Base-by-base conservation (phyloP, 2,113 vertebrate genomes). In the Ploceus nigricollis region DNA sequence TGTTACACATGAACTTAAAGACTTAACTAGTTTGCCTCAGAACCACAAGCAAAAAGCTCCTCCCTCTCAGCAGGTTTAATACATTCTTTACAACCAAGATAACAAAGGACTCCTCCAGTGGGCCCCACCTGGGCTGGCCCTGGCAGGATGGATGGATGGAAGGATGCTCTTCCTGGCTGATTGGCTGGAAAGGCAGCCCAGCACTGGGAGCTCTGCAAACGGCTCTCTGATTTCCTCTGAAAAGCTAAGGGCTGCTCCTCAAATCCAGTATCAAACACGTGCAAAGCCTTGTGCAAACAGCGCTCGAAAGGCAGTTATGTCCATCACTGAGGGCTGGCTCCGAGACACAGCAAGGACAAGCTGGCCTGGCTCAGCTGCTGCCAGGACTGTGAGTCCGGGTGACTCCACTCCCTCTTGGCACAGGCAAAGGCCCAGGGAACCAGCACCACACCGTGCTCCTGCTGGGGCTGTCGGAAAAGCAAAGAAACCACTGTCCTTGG, bases 241-340 rank as follows among this genome's bases (percentile, higher is more conserved):
- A 79, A 75, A 87, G 35, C 11, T 1, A 7, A 56, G 37, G 12
- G 51, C 57, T 42, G 44, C 27, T 81, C 47, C 47, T 68, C 64
- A 68, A 44, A 60, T 15, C 17, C 13, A 0, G 6, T 10, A 15
- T 7, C 48, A 35, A 56, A 31, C 0, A 8, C 11, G 5, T 5
- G 71, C 71, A 83, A 63, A 91, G n/a, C 40, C 77, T 31, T 56
- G 33, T 3, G 53, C 72, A 71, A 87, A 39, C 48, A 56, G 72
- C 47, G 3, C 64, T 64, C 0, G 0, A 22, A 56, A 68, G 27
- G 45, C 45, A 24, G 27, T 4, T 31, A 7, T 1, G 1, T 9
- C 13, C 31, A 7, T 11, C 27, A 3, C 17, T 11, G 20, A n/a
- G 68, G 47, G 51, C 50, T 81, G 56, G 21, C 37, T 63, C 2